Conservation (phyloP, 1,140 invertebrate genomes). For the Metaphire vulgaris region DNA sequence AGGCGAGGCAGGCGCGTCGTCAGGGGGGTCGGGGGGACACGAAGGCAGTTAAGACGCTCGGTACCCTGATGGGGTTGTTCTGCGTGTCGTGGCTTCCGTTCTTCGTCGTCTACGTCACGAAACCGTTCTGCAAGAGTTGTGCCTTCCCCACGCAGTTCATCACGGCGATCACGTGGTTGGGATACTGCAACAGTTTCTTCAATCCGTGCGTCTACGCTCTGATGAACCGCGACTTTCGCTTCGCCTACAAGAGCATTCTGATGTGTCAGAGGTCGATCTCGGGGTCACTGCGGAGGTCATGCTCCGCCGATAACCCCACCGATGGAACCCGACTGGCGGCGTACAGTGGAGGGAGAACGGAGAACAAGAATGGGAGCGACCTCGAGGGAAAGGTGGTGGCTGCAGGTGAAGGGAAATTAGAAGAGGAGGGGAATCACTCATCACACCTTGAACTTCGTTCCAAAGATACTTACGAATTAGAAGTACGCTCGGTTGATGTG, state of each 20-base stretch:
- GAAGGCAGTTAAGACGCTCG: conserved; percentile 86
- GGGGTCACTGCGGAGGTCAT: not conserved
- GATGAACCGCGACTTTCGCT: conserved; percentile 81
- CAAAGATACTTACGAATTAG: no score
- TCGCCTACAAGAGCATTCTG: conserved; percentile 67
- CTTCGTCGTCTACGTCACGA: conserved; percentile 62
- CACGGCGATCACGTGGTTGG: conserved; percentile 63
- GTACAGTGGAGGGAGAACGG: not conserved
- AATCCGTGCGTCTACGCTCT: conserved; percentile 92
- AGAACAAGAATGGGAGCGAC: not conserved
- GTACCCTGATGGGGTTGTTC: conserved; percentile 84
- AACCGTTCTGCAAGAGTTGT: conserved; percentile 25
- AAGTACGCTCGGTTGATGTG: no score
- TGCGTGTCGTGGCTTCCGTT: conserved; percentile 91
- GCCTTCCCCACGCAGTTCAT: conserved; percentile 7
- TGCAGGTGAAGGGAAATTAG: not conserved
- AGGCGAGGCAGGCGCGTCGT: not conserved
- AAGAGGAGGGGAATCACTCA: not conserved
- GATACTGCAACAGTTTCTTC: conserved; percentile 80
- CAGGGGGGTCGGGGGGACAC: conserved; percentile 62
- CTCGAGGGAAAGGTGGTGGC: not conserved
- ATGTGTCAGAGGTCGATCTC: not conserved
- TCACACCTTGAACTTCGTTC: no score
- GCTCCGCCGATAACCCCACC: not conserved
- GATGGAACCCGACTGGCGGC: not conserved